Evolutionary conservation across 2,888 invertebrate species (phyloP).

Genomic region (Adelognathus sp.): DNA sequence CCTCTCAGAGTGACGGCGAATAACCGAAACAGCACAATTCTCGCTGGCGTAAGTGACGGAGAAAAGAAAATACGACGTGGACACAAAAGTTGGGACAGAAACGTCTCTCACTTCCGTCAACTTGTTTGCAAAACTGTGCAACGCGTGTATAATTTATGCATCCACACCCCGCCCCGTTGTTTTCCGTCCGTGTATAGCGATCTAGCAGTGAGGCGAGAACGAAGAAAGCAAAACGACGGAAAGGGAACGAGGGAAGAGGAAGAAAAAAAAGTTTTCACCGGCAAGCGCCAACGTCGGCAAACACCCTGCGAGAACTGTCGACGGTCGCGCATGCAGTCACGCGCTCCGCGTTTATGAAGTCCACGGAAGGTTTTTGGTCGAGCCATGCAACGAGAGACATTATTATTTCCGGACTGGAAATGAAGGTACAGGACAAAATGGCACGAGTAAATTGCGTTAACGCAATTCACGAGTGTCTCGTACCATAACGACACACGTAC

Average conservation of each 20-base stretch:
- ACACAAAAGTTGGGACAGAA: neutral
- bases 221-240: neutral
- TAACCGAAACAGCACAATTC: too few species aligned
- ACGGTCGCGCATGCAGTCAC: constrained; percentile 5
- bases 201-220: neutral
- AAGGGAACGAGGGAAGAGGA: neutral
- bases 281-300: neutral
- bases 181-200: neutral
- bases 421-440: constrained; percentile 62
- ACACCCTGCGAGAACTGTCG: neutral
- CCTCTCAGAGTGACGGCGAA: neutral
- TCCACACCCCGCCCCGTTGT: constrained; percentile 1
- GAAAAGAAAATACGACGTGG: neutral
- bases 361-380: constrained; percentile 14
- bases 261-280: neutral
- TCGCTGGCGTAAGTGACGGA: neutral
- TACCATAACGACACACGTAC: neutral
- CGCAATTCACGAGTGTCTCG: constrained; percentile 4
- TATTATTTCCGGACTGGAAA: constrained; percentile 67
- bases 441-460: constrained; percentile 58
- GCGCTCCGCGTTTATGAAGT: neutral
- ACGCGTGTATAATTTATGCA: constrained; percentile 14
- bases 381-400: constrained; percentile 62
- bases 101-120: constrained; percentile 18
- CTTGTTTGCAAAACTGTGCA: constrained; percentile 35